phyloP scores from a whole-genome alignment of 2,113 vertebrate species.

The Ploceus nigricollis region DNA sequence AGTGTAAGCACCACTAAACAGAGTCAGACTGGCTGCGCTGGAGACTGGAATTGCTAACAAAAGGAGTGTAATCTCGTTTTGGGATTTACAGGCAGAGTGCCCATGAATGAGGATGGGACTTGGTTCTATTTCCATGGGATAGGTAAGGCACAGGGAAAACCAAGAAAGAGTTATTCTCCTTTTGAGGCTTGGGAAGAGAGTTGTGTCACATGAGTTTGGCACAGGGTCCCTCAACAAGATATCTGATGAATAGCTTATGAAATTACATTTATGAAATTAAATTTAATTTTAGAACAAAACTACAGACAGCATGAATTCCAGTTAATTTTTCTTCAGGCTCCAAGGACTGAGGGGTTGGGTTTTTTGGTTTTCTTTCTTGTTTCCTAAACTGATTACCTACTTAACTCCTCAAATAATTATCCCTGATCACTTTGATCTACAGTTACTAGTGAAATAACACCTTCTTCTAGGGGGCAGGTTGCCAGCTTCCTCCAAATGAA shows the following conservation, averaged over 20 bases:
- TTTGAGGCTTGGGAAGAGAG: not conserved
- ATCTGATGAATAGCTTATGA: constrained; percentile 35
- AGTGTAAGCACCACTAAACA: not conserved
- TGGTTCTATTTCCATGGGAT: not conserved
- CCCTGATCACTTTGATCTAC: constrained; percentile 44
- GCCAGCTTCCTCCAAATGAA: constrained; percentile 58
- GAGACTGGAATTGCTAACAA: not conserved
- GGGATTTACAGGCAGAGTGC: not conserved
- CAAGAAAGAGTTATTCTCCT: not conserved
- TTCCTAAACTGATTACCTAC: constrained; percentile 46
- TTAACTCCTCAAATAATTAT: constrained; percentile 61
- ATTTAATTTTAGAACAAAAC: constrained; percentile 49
- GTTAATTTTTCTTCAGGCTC: constrained; percentile 48
- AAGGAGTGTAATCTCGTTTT: not conserved
- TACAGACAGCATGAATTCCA: not conserved
- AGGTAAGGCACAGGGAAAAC: not conserved
- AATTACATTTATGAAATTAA: constrained; percentile 47
- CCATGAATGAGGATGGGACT: not conserved
- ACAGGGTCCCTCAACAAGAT: not conserved
- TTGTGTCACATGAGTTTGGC: not conserved
- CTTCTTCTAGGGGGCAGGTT: constrained; percentile 20
- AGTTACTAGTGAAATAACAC: constrained; percentile 52
- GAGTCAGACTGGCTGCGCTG: not conserved
- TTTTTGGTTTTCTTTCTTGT: not conserved
- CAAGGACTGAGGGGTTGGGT: not conserved